Conservation (phyloP, 2,797 vertebrate species). For the Otolemur crassicaudatus region DNA sequence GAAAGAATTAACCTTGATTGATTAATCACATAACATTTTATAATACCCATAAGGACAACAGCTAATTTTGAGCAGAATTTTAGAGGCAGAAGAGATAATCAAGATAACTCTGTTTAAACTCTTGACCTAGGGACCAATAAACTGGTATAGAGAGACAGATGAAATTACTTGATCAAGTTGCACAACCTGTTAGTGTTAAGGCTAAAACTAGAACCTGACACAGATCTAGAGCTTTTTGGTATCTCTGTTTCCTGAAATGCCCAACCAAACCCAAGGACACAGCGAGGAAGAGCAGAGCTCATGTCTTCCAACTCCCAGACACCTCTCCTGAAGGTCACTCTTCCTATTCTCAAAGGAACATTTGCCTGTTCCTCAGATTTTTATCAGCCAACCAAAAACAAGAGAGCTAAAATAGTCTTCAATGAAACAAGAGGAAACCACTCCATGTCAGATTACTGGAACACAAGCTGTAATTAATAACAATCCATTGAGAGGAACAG, state of each 20-base stretch:
- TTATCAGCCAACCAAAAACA: constrained; percentile 8
- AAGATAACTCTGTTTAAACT: constrained; percentile 7
- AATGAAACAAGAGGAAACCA: neutral
- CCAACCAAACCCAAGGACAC: neutral
- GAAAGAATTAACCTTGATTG: constrained; percentile 43
- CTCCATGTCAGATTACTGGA: neutral
- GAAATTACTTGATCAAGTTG: neutral
- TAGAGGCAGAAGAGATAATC: neutral
- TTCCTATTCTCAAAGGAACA: constrained; percentile 34
- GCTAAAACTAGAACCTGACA: neutral
- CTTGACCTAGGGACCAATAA: neutral
- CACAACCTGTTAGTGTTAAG: neutral
- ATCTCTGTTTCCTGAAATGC: neutral
- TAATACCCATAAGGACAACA: neutral
- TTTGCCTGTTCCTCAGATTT: constrained; percentile 54
- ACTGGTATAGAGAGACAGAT: neutral
- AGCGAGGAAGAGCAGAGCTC: neutral
- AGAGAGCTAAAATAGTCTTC: neutral
- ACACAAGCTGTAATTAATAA: constrained; percentile 28
- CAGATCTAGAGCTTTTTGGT: neutral
- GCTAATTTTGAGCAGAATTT: constrained; percentile 36
- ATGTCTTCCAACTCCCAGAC: neutral
- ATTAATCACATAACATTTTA: neutral
- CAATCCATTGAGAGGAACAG: neutral
- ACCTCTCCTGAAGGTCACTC: neutral